phyloP scores from a whole-genome alignment of 2,797 vertebrate species.

The Periophthalmus magnuspinnatus region DNA sequence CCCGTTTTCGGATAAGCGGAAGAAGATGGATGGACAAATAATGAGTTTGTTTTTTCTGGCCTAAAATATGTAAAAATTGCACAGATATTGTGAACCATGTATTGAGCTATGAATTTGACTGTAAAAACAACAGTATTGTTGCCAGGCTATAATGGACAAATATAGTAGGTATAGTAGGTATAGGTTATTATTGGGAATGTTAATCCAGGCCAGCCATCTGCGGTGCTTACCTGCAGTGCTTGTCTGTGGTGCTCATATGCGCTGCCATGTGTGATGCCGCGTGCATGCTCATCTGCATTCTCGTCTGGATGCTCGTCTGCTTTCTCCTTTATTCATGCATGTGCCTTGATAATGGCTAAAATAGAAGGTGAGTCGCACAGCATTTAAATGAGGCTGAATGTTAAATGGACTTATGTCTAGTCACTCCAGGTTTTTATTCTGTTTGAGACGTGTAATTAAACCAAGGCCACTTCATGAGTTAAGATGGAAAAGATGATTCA shows the following conservation, averaged over 20 bases:
- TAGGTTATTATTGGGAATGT: background rate
- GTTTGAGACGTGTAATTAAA: constrained; percentile 5
- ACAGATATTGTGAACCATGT: too few species aligned
- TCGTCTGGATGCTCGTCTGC: too few species aligned
- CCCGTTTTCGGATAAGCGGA: too few species aligned
- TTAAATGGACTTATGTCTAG: background rate
- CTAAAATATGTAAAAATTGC: too few species aligned
- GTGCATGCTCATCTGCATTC: too few species aligned
- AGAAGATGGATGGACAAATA: too few species aligned
- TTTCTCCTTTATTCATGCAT: background rate
- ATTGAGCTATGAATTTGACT: too few species aligned
- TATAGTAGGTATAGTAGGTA: too few species aligned
- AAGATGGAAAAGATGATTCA: background rate
- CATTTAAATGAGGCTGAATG: background rate
- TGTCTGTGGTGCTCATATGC: too few species aligned
- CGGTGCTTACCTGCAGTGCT: background rate
- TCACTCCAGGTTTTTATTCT: background rate
- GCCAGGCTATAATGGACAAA: background rate
- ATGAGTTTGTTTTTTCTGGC: too few species aligned
- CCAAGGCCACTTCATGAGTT: background rate
- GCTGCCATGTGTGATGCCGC: too few species aligned
- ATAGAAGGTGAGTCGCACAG: background rate
- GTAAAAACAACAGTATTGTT: too few species aligned
- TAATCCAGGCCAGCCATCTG: background rate
- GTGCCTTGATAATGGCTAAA: background rate